Conservation (phyloP, 2,797 vertebrate species). For the Urocyon cinereoargenteus region DNA sequence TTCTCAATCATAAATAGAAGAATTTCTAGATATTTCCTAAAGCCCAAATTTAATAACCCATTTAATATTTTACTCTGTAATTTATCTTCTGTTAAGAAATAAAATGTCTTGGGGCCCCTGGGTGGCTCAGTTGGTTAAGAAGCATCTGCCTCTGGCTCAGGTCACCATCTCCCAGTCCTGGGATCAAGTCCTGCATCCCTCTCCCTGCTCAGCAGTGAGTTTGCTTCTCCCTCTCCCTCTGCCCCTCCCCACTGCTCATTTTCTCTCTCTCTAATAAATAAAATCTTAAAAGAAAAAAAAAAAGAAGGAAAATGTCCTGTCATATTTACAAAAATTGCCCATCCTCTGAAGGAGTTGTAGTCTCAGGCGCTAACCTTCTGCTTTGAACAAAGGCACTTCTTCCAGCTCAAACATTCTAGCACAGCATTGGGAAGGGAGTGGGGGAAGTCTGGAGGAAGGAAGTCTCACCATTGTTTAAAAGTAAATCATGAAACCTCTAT, state of each 20-base stretch:
- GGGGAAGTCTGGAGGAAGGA: fast-evolving
- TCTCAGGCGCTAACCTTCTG: neutral
- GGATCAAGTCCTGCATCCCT: too few species aligned
- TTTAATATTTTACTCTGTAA: neutral
- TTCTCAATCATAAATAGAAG: constrained; percentile 17
- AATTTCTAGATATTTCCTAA: neutral
- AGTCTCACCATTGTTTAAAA: neutral
- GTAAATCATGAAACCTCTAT: neutral
- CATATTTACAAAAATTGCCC: neutral
- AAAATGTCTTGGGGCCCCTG: neutral
- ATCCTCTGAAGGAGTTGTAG: neutral
- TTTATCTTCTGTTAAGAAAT: neutral
- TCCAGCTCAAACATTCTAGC: neutral
- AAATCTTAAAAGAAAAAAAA: too few species aligned
- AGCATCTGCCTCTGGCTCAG: too few species aligned
- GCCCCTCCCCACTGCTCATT: too few species aligned
- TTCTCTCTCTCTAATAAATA: too few species aligned
- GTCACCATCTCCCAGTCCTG: too few species aligned
- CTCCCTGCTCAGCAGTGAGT: too few species aligned
- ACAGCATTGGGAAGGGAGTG: neutral
- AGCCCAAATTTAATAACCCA: neutral
- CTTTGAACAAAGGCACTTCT: neutral
- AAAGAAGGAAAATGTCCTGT: constrained; percentile 5
- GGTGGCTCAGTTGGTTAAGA: too few species aligned
- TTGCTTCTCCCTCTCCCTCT: too few species aligned